Conservation (phyloP, 2,888 invertebrate species). For the Brachylomia viminalis region DNA sequence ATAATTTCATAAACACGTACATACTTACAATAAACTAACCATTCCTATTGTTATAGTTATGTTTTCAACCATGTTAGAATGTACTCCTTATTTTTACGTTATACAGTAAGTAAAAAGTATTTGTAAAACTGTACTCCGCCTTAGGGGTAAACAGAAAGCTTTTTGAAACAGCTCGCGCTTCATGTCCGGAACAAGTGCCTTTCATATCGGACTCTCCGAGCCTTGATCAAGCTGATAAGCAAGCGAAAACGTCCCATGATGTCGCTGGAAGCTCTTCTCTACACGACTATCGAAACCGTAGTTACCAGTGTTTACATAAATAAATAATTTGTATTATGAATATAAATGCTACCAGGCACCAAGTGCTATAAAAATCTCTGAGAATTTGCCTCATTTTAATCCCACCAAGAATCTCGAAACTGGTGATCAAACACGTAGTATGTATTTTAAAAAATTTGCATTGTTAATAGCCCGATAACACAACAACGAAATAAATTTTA, state of each 20-base stretch:
- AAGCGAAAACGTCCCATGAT: neutral
- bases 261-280: slow-evolving; percentile 13
- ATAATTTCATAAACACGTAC: slow-evolving; percentile 9
- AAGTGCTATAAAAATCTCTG: slow-evolving; percentile 32
- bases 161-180: neutral
- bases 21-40: neutral
- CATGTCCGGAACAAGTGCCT: neutral
- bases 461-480: neutral
- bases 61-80: slow-evolving; percentile 10
- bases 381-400: slow-evolving; percentile 24
- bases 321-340: slow-evolving; percentile 11
- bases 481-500: neutral
- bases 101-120: neutral
- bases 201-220: neutral
- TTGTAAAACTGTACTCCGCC: slow-evolving; percentile 6
- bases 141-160: neutral
- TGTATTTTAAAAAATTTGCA: neutral
- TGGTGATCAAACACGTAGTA: neutral
- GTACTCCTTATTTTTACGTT: neutral
- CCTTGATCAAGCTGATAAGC: neutral
- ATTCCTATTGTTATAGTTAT: slow-evolving; percentile 28
- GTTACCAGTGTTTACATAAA: slow-evolving; percentile 28
- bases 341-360: slow-evolving; percentile 11
- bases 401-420: slow-evolving; percentile 26
- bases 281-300: slow-evolving; percentile 4